These are phyloP conservation scores for Spea bombifrons DNA, from an alignment of 2,113 vertebrate genomes.

Conservation along the genomic window DNA sequence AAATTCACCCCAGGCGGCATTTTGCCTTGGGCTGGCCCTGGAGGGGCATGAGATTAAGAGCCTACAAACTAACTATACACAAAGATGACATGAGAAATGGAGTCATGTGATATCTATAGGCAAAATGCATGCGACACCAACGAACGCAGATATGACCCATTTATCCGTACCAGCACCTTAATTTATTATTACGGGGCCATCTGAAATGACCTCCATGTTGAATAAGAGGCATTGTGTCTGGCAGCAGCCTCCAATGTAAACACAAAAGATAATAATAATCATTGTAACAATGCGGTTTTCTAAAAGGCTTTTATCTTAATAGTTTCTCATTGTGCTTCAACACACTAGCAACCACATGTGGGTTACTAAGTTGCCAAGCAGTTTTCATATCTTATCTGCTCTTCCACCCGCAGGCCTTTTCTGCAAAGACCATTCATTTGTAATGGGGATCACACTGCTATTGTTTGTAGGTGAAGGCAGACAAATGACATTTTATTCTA, in stretches of 20 bases:
- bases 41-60: too few relatives aligned
- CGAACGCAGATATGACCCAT: too few relatives aligned
- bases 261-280: slow-evolving; percentile 37
- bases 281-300: slow-evolving; percentile 22
- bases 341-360: slow-evolving; percentile 22
- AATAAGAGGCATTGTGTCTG: slow-evolving; percentile 30
- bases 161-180: too few relatives aligned
- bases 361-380: slow-evolving; percentile 5
- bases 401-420: slow-evolving; percentile 12
- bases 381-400: slow-evolving; percentile 27
- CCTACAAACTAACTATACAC: too few relatives aligned
- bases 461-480: background rate
- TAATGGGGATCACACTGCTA: slow-evolving; percentile 1
- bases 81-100: too few relatives aligned
- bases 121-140: too few relatives aligned
- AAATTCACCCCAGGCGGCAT: too few relatives aligned
- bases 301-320: slow-evolving; percentile 28
- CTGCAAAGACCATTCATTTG: slow-evolving; percentile 2
- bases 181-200: too few relatives aligned
- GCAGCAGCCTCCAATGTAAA: slow-evolving; percentile 28
- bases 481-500: slow-evolving; percentile 10
- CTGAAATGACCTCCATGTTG: background rate
- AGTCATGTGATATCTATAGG: too few relatives aligned
- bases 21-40: too few relatives aligned
- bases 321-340: slow-evolving; percentile 14